Base-by-base conservation (phyloP, 2,113 vertebrate species). In the Pteruthius melanotis region DNA sequence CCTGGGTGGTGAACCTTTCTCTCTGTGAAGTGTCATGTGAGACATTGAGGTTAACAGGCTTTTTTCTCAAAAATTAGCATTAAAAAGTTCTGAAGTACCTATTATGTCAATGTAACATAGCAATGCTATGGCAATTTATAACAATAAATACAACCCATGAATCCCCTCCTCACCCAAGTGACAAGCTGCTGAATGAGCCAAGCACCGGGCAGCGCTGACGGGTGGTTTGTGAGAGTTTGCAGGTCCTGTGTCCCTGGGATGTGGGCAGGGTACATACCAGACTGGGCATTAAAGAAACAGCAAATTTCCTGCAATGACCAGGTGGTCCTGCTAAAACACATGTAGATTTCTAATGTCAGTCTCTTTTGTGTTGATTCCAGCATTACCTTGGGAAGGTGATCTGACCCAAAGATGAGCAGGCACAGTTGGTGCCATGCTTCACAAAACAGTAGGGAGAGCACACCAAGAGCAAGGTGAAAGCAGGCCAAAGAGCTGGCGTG, bases 131-230 rank as follows among this genome's bases (percentile, higher is more conserved):
- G 26, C 21, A 78, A 6, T 40, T 70, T 40, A 8, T 40, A 44
- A 30, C 33, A 45, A 11, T 28, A 63, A 76, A 57, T 28, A 27
- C 9, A 63, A 7, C 3, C 18, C 0, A 1, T 15, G 53, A 57
- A 28, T 57, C 40, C 6, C 11, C 14, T 70, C 15, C 49, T n/a
- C 6, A 21, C 10, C 15, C 28, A 50, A 44, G 37, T 17, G 39
- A 21, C 26, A 33, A 42, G 54, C 27, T 68, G 71, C 35, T 71
- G 52, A 83, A 71, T 14, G 6, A 0, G 1, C 50, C 42, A 52
- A 57, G 19, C 65, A 7, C 13, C 1, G 2, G 15, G 19, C 15
- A 61, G 37, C 0, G 1, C 33, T 7, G 33, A 5, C 15, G 22
- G 68, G 26, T 2, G 2, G 11, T 60, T 26, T 68, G 28, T 15